Evolutionary conservation across 2,888 invertebrate species (phyloP).

Genomic region (Lasioglossum lativentre): DNA sequence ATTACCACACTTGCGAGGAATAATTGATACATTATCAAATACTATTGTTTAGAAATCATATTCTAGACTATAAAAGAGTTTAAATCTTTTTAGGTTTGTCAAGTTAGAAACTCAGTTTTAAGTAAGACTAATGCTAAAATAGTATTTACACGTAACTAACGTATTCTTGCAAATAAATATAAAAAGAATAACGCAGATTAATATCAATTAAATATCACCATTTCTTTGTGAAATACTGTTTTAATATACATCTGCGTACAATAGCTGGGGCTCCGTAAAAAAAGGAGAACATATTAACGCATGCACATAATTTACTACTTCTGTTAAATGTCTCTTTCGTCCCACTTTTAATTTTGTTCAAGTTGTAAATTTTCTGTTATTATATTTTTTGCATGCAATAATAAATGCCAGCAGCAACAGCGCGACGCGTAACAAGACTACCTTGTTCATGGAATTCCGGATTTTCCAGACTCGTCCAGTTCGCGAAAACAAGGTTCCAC

Average conservation of each 20-base stretch:
- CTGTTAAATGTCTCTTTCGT: background rate
- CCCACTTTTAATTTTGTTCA: background rate
- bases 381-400: background rate
- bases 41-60: background rate
- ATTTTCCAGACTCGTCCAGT: constrained; percentile 1
- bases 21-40: background rate
- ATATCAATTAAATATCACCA: too few relatives aligned
- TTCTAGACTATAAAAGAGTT: background rate
- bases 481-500: background rate
- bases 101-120: too few relatives aligned
- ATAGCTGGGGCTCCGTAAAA: background rate
- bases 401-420: background rate
- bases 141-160: too few relatives aligned
- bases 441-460: background rate
- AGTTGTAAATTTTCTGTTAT: background rate
- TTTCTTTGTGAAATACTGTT: too few relatives aligned
- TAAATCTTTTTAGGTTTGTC: background rate
- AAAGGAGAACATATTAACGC: background rate
- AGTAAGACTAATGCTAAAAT: too few relatives aligned
- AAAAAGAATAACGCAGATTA: too few relatives aligned
- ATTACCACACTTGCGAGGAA: background rate
- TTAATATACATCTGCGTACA: too few relatives aligned
- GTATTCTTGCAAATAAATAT: too few relatives aligned
- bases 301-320: background rate
- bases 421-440: background rate